Evolutionary conservation across 1,140 invertebrate species (phyloP), one percentile per base, ranked within the genome.

Genomic region (Arion vulgaris): DNA sequence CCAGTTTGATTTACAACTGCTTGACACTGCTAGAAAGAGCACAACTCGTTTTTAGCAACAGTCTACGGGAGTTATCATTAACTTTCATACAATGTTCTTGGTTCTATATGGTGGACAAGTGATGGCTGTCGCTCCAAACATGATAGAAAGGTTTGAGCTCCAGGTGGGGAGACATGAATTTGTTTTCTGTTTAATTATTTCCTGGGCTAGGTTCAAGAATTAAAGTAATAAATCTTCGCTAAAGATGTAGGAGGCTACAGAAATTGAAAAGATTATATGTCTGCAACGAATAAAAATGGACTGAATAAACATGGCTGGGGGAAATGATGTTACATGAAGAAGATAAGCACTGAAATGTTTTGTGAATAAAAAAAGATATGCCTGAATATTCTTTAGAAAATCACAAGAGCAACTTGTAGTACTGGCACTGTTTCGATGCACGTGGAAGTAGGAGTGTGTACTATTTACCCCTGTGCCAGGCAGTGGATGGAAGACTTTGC

Each of bases 151-250:
- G 62, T 1, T 7, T n/a, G 62, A 28, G 51, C 51, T 32, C 2
- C 7, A 28, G 28, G 62, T 66, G 62, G 62, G 62, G 62, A 66
- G 62, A 66, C 62, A 32, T 28, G 32, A 32, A 34, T 66, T 66
- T 66, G n/a, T 32, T 66, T 28, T 23, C 32, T 28, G 62, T 66
- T 66, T 66, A 66, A 66, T 66, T 66, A 66, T 66, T 66, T 66
- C 62, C 19, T 66, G 62, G 62, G 62, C 28, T 2, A 32, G n/a
- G n/a, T 28, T 66, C 17, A 57, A 23, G 51, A 26, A 17, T 23
- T 19, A 26, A 26, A 23, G 26, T 26, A 23, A 57, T 57, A 57
- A 57, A 57, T 57, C 51, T 57, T 57, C 23, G 51, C 51, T 57
- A 57, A 57, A 45, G 41, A 45, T 45, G 41, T 15, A 7, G 41